phyloP scores from a whole-genome alignment of 2,113 vertebrate species.

The Sinosuthora webbiana region DNA sequence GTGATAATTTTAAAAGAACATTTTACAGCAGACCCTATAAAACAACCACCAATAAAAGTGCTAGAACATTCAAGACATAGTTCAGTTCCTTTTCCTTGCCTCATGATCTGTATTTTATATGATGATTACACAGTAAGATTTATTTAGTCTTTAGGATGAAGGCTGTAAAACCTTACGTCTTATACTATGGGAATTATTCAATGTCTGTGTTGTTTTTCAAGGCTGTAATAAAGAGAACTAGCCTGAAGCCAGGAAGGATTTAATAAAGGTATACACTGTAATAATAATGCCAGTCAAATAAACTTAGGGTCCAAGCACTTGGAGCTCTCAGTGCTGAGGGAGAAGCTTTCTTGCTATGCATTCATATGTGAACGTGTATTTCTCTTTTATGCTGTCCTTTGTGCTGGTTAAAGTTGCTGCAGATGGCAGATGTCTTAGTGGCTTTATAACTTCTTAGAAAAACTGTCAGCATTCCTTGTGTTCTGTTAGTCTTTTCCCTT shows the following conservation, averaged over 20 bases:
- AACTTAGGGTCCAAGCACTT: neutral
- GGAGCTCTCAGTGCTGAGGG: neutral
- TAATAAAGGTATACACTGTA: neutral
- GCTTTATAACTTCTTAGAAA: neutral
- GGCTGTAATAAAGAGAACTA: neutral
- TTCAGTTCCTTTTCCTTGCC: neutral
- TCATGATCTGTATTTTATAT: neutral
- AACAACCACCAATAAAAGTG: neutral
- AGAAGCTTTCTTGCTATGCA: neutral
- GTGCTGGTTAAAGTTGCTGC: neutral
- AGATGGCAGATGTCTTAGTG: neutral
- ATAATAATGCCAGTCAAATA: neutral
- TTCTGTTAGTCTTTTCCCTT: neutral
- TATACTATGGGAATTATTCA: neutral
- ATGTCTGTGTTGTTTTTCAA: neutral
- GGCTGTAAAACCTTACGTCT: neutral
- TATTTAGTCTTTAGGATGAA: neutral
- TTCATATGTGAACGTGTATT: neutral
- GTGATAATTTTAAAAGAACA: neutral
- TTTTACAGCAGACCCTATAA: neutral
- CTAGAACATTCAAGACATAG: neutral
- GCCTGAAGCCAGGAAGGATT: neutral
- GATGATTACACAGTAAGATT: neutral
- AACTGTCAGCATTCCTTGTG: neutral
- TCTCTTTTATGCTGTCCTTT: neutral